A percentile compares a stretch with the other conserved stretches of the same genome.
These are phyloP conservation scores for Harpegnathos saltator DNA, from an alignment of 1,140 invertebrate genomes.

Conservation along the genomic window DNA sequence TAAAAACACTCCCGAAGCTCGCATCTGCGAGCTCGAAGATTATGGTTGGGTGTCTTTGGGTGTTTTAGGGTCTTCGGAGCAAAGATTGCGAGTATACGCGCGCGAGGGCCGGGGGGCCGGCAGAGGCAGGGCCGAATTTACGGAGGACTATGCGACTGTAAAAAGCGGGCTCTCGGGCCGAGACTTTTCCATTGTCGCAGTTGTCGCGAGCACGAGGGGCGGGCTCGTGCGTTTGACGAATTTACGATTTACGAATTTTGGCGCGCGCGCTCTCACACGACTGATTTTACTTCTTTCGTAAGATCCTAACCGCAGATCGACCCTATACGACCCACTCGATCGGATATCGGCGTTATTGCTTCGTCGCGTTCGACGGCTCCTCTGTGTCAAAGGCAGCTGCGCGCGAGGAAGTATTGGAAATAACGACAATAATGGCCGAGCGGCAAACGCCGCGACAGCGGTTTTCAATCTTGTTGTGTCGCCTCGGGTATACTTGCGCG, in stretches of 20 bases:
- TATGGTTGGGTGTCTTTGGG: neutral
- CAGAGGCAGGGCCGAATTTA: slow-evolving; percentile 72
- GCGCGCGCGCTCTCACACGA: neutral
- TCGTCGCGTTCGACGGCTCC: slow-evolving; percentile 16
- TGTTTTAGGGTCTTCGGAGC: slow-evolving; percentile 18
- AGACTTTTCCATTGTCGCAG: slow-evolving; percentile 73
- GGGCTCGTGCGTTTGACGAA: slow-evolving; percentile 36
- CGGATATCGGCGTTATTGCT: slow-evolving; percentile 54
- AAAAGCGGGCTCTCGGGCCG: slow-evolving; percentile 60
- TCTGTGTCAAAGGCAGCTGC: slow-evolving; percentile 37
- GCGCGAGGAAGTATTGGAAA: slow-evolving; percentile 44
- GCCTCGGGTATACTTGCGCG: slow-evolving; percentile 13
- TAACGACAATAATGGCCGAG: slow-evolving; percentile 41
- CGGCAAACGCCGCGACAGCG: slow-evolving; percentile 24
- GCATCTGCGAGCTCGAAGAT: slow-evolving; percentile 10
- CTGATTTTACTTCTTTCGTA: slow-evolving; percentile 6
- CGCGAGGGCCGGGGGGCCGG: too few species aligned
- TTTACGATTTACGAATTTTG: slow-evolving; percentile 49
- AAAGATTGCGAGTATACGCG: too few species aligned
- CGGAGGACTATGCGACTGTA: slow-evolving; percentile 71
- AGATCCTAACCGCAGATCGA: slow-evolving; percentile 5
- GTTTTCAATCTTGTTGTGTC: slow-evolving; percentile 19
- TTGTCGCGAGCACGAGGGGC: neutral
- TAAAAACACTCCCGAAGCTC: slow-evolving; percentile 1
- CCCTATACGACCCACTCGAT: slow-evolving; percentile 33